These are phyloP conservation scores for Cantharis flavilabris DNA, from an alignment of 2,888 invertebrate species.

Conservation along the genomic window DNA sequence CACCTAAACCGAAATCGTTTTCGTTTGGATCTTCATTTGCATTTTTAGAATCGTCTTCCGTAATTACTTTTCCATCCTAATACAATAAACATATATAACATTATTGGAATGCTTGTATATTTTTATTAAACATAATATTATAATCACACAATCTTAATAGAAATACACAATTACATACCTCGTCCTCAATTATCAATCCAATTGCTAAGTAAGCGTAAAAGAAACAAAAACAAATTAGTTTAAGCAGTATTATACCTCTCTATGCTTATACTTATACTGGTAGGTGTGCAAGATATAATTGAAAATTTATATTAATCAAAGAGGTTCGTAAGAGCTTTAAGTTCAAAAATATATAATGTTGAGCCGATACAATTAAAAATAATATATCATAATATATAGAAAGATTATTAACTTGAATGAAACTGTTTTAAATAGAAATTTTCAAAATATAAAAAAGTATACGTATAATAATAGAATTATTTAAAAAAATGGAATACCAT, in stretches of 20 bases:
- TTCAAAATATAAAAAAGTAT: too few species aligned
- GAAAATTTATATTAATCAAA: neutral
- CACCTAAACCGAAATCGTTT: conserved; percentile 73
- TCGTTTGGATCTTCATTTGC: conserved; percentile 39
- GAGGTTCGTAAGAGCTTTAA: neutral
- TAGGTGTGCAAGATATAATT: neutral
- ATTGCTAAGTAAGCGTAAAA: conserved; percentile 34
- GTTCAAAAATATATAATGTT: neutral
- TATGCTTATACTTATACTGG: neutral
- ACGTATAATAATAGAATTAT: too few species aligned
- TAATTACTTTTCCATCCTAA: conserved; percentile 34
- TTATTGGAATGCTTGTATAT: neutral
- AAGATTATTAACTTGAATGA: too few species aligned
- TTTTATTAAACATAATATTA: neutral
- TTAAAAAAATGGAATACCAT: too few species aligned
- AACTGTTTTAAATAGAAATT: too few species aligned
- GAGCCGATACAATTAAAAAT: too few species aligned
- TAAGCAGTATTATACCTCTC: neutral
- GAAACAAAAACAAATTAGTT: neutral
- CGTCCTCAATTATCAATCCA: conserved; percentile 49
- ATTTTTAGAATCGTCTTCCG: conserved; percentile 30
- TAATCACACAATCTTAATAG: neutral
- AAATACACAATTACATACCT: conserved; percentile 44
- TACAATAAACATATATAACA: neutral
- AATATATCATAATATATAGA: too few species aligned